Conservation (phyloP, 92 coral and sea anemone species). For the Parazoanthus atlanticus region DNA sequence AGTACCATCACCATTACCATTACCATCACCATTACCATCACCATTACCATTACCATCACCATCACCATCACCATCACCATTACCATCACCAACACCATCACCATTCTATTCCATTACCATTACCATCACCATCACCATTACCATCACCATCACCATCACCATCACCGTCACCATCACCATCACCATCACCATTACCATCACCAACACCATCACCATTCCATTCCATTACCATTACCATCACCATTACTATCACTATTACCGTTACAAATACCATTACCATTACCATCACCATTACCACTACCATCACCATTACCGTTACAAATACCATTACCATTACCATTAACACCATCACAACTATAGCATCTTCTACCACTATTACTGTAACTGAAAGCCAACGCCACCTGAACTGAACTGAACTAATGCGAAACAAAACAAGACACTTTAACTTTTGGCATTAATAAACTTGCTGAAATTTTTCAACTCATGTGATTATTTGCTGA, state of each 20-base stretch:
- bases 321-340: not conserved
- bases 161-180: not conserved
- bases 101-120: not conserved
- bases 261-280: not conserved
- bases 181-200: not conserved
- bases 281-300: conserved; percentile 19
- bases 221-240: conserved; percentile 22
- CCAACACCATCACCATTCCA: conserved; percentile 12
- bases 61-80: conserved; percentile 18
- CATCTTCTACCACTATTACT: too few species aligned
- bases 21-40: conserved; percentile 28
- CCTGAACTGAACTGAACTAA: too few species aligned
- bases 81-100: conserved; percentile 21
- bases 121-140: conserved; percentile 22
- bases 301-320: not conserved
- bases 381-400: too few species aligned
- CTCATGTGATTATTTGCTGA: too few species aligned
- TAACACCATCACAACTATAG: too few species aligned
- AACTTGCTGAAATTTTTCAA: too few species aligned
- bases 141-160: not conserved
- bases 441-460: too few species aligned
- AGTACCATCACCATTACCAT: not conserved
- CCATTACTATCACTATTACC: conserved; percentile 16
- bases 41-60: conserved; percentile 31
- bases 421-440: too few species aligned